Conservation (phyloP, 2,113 vertebrate genomes). For the Globicephala melas region DNA sequence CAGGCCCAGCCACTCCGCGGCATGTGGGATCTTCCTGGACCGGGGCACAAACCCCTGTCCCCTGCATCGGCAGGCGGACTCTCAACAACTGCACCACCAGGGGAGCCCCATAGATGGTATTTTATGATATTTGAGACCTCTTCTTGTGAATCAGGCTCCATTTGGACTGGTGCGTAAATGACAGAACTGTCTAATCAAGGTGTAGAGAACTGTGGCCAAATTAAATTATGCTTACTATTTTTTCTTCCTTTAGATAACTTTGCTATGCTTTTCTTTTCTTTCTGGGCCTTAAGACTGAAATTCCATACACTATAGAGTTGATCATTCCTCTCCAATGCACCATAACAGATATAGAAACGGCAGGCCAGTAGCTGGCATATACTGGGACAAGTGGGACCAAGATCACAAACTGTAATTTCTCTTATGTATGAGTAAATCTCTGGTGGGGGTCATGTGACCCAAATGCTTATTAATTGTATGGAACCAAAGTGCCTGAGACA, state of each 20-base stretch:
- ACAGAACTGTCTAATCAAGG: neutral
- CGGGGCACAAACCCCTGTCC: too few relatives aligned
- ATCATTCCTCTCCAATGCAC: neutral
- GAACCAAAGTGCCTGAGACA: neutral
- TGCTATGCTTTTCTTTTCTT: neutral
- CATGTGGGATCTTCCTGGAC: too few relatives aligned
- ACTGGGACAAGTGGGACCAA: neutral
- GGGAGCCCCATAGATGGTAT: neutral
- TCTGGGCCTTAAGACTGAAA: neutral
- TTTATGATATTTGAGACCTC: neutral
- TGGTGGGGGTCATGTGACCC: neutral
- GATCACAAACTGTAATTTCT: neutral
- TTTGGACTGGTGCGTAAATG: neutral
- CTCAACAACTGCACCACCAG: too few relatives aligned
- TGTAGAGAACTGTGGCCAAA: neutral
- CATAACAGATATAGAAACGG: neutral
- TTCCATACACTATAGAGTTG: neutral
- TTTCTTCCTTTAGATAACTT: neutral
- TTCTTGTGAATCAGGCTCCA: neutral
- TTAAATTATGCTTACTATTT: neutral
- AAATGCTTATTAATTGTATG: neutral
- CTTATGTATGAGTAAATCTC: neutral
- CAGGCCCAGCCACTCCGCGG: rapidly evolving
- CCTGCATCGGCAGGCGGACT: too few relatives aligned
- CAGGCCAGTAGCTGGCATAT: neutral